These are phyloP conservation scores for Tetragonula clypearis DNA, from an alignment of 1,140 invertebrate genomes.

Conservation along the genomic window DNA sequence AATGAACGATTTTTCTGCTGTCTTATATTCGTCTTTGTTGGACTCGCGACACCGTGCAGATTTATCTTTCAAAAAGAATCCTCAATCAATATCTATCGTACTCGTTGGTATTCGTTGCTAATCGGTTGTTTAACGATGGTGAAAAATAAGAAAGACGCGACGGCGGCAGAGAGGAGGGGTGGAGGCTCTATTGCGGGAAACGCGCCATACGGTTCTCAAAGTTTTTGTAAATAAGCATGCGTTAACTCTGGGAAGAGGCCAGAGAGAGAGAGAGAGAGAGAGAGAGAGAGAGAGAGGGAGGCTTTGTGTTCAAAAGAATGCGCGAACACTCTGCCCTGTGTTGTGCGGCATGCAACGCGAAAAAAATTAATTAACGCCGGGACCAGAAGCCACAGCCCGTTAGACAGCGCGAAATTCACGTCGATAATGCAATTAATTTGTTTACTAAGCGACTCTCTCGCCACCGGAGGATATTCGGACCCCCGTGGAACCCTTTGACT, in stretches of 20 bases:
- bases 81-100: not conserved
- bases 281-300: too few species aligned
- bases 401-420: constrained; percentile 30
- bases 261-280: too few species aligned
- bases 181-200: not conserved
- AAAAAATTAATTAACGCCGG: constrained; percentile 45
- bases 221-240: constrained; percentile 15
- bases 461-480: not conserved
- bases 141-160: not conserved
- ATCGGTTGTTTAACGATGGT: not conserved
- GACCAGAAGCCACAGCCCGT: not conserved
- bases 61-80: not conserved
- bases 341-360: not conserved
- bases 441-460: not conserved
- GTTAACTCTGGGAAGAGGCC: constrained; percentile 13
- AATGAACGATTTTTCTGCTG: not conserved
- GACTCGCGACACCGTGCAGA: too few species aligned
- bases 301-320: constrained; percentile 41
- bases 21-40: not conserved
- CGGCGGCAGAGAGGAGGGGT: too few species aligned
- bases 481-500: constrained; percentile 22
- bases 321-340: not conserved
- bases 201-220: not conserved
- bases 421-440: constrained; percentile 45
- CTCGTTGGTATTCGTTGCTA: not conserved